phyloP scores from a whole-genome alignment of 2,113 vertebrate genomes.

The Spizaetus ornatus region DNA sequence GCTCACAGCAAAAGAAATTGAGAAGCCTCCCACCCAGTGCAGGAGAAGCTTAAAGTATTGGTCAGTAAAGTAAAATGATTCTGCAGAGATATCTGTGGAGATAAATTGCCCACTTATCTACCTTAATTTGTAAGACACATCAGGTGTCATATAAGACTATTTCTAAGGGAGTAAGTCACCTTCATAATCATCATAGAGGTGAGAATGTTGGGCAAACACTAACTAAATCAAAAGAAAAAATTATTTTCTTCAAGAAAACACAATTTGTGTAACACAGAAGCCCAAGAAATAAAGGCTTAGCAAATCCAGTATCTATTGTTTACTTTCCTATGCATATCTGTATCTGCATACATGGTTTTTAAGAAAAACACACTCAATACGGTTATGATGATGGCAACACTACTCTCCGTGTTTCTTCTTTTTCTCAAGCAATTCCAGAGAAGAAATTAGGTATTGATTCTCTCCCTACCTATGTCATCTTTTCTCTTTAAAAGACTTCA shows the following conservation, averaged over 20 bases:
- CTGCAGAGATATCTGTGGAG: slow-evolving; percentile 39
- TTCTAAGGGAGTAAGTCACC: slow-evolving; percentile 58
- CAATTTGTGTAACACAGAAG: background rate
- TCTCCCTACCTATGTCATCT: slow-evolving; percentile 17
- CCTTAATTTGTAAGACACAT: slow-evolving; percentile 64
- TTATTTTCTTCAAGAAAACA: background rate
- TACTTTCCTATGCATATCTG: background rate
- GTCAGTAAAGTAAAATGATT: slow-evolving; percentile 51
- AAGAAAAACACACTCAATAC: background rate
- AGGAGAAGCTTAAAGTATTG: slow-evolving; percentile 28
- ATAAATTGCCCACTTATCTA: slow-evolving; percentile 59
- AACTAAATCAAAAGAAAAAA: slow-evolving; percentile 36
- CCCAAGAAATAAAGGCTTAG: background rate
- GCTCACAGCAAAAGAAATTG: slow-evolving; percentile 31
- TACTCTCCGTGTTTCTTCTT: background rate
- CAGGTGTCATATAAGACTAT: slow-evolving; percentile 25
- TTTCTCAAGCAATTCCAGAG: slow-evolving; percentile 43
- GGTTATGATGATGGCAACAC: background rate
- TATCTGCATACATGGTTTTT: background rate
- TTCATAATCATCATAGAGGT: slow-evolving; percentile 47
- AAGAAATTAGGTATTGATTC: slow-evolving; percentile 61
- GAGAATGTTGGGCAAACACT: slow-evolving; percentile 21
- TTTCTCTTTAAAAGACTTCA: slow-evolving; percentile 36
- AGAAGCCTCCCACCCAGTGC: slow-evolving; percentile 43
- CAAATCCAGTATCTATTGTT: background rate